Conservation (phyloP, 2,888 invertebrate species). For the Ecliptopera silaceata region DNA sequence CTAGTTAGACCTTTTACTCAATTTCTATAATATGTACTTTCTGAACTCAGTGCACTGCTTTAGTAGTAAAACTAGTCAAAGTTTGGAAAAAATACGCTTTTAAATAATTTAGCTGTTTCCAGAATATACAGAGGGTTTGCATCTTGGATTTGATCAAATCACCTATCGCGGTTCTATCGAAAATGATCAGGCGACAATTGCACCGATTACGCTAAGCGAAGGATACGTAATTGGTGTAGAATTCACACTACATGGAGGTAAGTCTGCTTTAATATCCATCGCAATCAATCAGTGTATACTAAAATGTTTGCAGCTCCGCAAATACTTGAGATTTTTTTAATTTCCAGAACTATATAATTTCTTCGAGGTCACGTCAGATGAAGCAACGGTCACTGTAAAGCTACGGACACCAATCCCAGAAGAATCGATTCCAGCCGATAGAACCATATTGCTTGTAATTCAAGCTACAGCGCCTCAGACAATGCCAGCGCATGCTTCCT, state of each 20-base stretch:
- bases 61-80: too few relatives aligned
- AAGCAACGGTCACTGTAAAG: conserved; percentile 15
- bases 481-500: conserved; percentile 41
- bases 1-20: too few relatives aligned
- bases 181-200: conserved; percentile 28
- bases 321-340: too few relatives aligned
- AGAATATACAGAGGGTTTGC: conserved; percentile 29
- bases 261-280: too few relatives aligned
- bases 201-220: conserved; percentile 40
- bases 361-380: conserved; percentile 15
- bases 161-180: conserved; percentile 41
- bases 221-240: conserved; percentile 40
- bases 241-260: conserved; percentile 44
- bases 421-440: conserved; percentile 38
- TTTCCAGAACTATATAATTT: conserved; percentile 21
- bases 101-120: conserved; percentile 11
- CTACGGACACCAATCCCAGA: conserved; percentile 39
- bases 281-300: too few relatives aligned
- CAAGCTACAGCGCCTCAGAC: conserved; percentile 41
- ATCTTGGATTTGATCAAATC: conserved; percentile 42
- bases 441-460: conserved; percentile 41
- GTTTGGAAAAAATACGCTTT: background rate
- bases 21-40: too few relatives aligned
- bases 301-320: too few relatives aligned
- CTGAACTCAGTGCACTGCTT: too few relatives aligned